Percentiles rank a stretch among this genome's conserved stretches.
These are phyloP conservation scores for Deroptyus accipitrinus DNA, from an alignment of 2,113 vertebrate species.

Conservation along the genomic window DNA sequence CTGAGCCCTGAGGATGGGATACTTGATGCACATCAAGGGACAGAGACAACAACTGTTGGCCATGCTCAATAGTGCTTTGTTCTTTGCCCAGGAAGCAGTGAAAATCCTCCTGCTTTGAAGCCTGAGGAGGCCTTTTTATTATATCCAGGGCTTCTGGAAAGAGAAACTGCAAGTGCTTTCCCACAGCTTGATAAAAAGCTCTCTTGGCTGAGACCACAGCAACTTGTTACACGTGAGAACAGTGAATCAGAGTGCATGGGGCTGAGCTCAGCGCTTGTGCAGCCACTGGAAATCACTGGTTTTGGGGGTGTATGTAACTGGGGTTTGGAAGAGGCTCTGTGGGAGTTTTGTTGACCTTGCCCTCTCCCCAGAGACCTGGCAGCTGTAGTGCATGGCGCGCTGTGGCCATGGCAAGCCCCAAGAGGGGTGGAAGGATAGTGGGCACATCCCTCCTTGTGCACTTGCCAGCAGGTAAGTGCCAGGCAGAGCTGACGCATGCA, in stretches of 20 bases:
- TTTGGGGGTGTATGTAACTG: accelerated
- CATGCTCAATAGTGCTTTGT: slow-evolving; percentile 53
- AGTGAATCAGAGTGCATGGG: background rate
- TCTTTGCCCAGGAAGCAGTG: slow-evolving; percentile 32
- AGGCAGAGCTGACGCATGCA: background rate
- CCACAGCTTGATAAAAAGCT: slow-evolving; percentile 19
- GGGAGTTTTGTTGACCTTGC: background rate
- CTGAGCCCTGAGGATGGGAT: background rate
- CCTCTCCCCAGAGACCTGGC: background rate
- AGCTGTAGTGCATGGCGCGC: background rate
- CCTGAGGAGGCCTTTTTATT: slow-evolving; percentile 37
- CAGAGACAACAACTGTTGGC: slow-evolving; percentile 48
- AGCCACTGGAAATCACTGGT: background rate
- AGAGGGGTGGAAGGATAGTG: accelerated
- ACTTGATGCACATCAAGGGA: slow-evolving; percentile 45
- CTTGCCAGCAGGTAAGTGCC: accelerated
- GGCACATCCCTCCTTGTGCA: accelerated
- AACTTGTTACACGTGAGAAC: background rate
- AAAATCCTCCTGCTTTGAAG: slow-evolving; percentile 62
- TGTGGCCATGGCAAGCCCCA: background rate
- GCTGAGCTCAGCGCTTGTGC: background rate
- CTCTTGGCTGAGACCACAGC: background rate
- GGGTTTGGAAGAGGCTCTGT: background rate
- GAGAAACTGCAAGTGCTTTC: slow-evolving; percentile 28
- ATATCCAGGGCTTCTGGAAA: slow-evolving; percentile 20